Conservation (phyloP, 2,797 vertebrate species). For the Sphenopsis melanotis region DNA sequence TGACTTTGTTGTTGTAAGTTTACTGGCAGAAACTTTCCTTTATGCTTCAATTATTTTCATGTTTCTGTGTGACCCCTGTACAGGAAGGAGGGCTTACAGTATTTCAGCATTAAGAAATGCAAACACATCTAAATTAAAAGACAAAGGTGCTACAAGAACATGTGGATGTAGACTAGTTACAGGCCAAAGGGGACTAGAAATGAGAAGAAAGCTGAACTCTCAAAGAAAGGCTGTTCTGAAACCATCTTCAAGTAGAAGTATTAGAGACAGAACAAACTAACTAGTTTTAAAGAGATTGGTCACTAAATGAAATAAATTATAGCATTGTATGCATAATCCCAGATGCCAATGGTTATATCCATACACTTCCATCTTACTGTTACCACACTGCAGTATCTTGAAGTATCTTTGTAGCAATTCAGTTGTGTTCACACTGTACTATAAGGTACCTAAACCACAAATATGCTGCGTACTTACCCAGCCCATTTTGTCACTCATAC, state of each 20-base stretch:
- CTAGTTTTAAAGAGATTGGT: not conserved
- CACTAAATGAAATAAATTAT: not conserved
- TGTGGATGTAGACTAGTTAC: not conserved
- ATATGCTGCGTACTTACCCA: not conserved
- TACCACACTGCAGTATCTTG: not conserved
- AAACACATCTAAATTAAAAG: not conserved
- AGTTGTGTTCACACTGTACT: not conserved
- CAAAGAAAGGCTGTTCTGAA: not conserved
- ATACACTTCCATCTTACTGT: not conserved
- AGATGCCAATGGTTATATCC: fast-evolving
- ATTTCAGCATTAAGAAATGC: not conserved
- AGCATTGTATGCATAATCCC: not conserved
- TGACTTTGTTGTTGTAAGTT: not conserved
- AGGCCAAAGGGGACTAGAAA: not conserved
- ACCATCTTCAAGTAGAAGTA: not conserved
- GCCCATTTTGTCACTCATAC: not conserved
- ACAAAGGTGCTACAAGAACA: not conserved
- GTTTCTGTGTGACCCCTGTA: not conserved
- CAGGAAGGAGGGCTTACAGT: not conserved
- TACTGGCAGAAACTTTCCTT: not conserved
- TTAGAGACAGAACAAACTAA: not conserved
- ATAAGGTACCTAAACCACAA: not conserved
- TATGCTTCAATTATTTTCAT: not conserved
- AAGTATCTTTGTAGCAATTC: not conserved
- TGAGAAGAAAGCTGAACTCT: not conserved